phyloP scores from a whole-genome alignment of 2,888 invertebrate genomes.

The Drymonia ruficornis region DNA sequence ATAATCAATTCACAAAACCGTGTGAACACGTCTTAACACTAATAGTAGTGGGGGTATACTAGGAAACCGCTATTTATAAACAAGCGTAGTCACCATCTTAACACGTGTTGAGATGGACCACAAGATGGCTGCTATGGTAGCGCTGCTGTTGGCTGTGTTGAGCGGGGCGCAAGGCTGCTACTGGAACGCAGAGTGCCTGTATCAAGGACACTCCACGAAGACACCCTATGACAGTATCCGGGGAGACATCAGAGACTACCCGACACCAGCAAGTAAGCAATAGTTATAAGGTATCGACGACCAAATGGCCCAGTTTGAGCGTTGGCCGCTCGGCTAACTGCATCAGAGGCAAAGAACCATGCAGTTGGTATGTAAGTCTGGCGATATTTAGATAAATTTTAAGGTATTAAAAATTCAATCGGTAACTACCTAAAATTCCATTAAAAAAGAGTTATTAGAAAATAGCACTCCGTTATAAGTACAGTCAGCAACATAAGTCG shows the following conservation, averaged over 20 bases:
- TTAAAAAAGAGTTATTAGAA: too few species aligned
- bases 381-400: too few species aligned
- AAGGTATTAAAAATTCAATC: too few species aligned
- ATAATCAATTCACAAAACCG: neutral
- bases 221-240: constrained; percentile 68
- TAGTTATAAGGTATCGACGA: too few species aligned
- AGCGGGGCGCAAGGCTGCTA: constrained; percentile 53
- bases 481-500: too few species aligned
- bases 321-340: too few species aligned
- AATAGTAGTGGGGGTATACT: constrained; percentile 36
- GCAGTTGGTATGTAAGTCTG: too few species aligned
- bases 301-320: too few species aligned
- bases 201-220: constrained; percentile 58
- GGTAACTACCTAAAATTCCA: too few species aligned
- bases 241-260: constrained; percentile 67
- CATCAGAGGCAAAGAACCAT: too few species aligned
- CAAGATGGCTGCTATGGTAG: constrained; percentile 27
- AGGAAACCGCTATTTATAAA: constrained; percentile 16
- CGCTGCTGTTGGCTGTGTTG: constrained; percentile 29
- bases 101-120: constrained; percentile 6
- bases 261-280: constrained; percentile 58
- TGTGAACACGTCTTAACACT: constrained; percentile 24
- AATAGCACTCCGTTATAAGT: too few species aligned
- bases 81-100: neutral
- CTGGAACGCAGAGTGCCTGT: constrained; percentile 60